Evolutionary conservation across 2,888 invertebrate species (phyloP).

Genomic region (Lasioglossum malachurum): DNA sequence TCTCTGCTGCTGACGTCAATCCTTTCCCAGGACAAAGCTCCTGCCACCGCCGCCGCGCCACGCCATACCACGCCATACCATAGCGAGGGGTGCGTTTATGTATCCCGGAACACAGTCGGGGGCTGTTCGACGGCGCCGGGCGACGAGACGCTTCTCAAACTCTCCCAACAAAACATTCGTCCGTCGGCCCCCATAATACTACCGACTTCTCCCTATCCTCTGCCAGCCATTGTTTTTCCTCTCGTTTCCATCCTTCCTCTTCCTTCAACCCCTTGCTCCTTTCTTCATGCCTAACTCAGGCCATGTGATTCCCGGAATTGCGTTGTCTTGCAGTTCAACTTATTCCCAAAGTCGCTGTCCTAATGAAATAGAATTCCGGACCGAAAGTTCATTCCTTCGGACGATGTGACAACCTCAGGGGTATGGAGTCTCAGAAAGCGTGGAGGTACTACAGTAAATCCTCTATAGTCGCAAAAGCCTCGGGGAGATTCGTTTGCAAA

Average conservation of each 20-base stretch:
- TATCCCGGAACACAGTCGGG: slow-evolving; percentile 32
- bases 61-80: neutral
- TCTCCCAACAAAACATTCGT: slow-evolving; percentile 54
- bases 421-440: no score
- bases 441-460: no score
- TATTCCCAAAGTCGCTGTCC: neutral
- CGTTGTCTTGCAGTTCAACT: neutral
- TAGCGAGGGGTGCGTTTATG: slow-evolving; percentile 58
- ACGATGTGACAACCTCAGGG: no score
- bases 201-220: slow-evolving; percentile 17
- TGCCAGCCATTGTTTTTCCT: neutral
- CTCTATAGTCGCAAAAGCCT: no score
- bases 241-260: neutral
- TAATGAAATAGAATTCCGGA: neutral
- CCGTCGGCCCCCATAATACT: slow-evolving; percentile 41
- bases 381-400: no score
- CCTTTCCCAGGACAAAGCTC: slow-evolving; percentile 63
- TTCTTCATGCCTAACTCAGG: no score
- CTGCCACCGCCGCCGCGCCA: slow-evolving; percentile 8
- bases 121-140: slow-evolving; percentile 54
- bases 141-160: slow-evolving; percentile 67
- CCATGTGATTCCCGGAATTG: neutral
- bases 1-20: slow-evolving; percentile 65
- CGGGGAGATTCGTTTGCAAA: no score
- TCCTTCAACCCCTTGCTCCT: neutral